Percentiles rank a stretch among this genome's conserved stretches.
These are phyloP conservation scores for Peromyscus attwateri DNA, from an alignment of 2,797 vertebrate species.

Conservation along the genomic window DNA sequence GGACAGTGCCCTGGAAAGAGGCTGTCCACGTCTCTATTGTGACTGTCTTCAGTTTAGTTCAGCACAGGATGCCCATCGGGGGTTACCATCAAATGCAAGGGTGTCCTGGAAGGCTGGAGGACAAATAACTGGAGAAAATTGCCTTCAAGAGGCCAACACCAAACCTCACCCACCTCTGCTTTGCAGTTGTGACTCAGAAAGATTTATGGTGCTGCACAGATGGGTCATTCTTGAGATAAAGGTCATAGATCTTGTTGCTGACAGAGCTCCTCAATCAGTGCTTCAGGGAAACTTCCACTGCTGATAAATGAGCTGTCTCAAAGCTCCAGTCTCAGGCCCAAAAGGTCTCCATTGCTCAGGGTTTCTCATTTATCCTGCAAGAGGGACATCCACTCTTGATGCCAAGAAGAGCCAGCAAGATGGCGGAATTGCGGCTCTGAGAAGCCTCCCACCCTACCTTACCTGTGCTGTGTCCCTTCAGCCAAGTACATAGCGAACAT, in stretches of 20 bases:
- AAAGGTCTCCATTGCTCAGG: slow-evolving; percentile 59
- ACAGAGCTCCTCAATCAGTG: slow-evolving; percentile 70
- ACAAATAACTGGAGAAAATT: slow-evolving; percentile 33
- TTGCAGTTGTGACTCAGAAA: slow-evolving; percentile 32
- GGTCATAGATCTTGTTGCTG: slow-evolving; percentile 67
- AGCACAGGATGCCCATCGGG: background rate
- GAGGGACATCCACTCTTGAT: background rate
- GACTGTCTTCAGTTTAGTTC: background rate
- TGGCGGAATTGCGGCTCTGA: background rate
- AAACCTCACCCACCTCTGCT: background rate
- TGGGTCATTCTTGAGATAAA: slow-evolving; percentile 75
- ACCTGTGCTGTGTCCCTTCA: background rate
- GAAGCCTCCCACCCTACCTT: background rate
- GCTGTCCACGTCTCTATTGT: background rate
- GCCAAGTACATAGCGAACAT: background rate
- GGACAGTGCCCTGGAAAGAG: background rate
- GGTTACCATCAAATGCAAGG: slow-evolving; percentile 20
- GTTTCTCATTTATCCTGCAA: slow-evolving; percentile 60
- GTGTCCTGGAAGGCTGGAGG: background rate
- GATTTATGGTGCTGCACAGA: slow-evolving; percentile 60
- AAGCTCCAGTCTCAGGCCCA: slow-evolving; percentile 22
- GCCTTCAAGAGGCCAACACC: slow-evolving; percentile 52
- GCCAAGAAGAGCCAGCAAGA: background rate
- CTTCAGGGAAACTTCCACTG: slow-evolving; percentile 62
- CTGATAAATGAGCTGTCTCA: slow-evolving; percentile 69